Conservation (phyloP, 2,797 vertebrate genomes). For the Zenarchopterus dispar region DNA sequence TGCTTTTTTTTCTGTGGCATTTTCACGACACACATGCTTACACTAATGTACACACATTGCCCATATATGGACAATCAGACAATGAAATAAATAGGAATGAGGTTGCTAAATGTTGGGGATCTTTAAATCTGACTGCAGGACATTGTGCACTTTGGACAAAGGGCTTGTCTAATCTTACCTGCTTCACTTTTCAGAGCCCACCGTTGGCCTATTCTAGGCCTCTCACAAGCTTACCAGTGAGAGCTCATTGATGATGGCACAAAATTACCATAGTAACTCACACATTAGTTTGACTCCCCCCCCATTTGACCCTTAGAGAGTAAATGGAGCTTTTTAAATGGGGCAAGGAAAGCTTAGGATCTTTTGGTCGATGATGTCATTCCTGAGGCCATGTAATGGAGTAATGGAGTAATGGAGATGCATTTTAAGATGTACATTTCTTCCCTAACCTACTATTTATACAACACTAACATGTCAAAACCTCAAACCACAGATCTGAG, state of each 20-base stretch:
- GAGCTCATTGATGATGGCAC: conserved; percentile 91
- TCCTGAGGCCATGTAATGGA: conserved; percentile 4
- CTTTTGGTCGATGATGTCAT: conserved; percentile 24
- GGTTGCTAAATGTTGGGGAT: conserved; percentile 83
- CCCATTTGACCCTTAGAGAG: conserved; percentile 71
- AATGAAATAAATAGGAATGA: conserved; percentile 47
- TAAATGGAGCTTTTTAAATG: conserved; percentile 60
- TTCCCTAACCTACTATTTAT: too few relatives aligned
- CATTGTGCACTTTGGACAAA: conserved; percentile 97
- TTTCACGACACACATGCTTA: conserved; percentile 44
- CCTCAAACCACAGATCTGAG: not conserved
- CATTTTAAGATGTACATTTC: too few relatives aligned
- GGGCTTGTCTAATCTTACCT: conserved; percentile 96
- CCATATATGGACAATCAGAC: conserved; percentile 30
- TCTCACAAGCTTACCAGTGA: conserved; percentile 90
- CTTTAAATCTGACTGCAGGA: conserved; percentile 97
- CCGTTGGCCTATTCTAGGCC: conserved; percentile 92
- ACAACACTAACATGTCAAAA: not conserved
- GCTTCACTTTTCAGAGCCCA: conserved; percentile 92
- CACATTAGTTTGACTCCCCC: conserved; percentile 77
- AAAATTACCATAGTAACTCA: conserved; percentile 99
- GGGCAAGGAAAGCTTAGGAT: conserved; percentile 8
- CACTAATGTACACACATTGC: conserved; percentile 34
- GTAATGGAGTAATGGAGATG: too few relatives aligned
- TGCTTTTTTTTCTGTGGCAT: conserved; percentile 52